Base-by-base conservation (phyloP, 2,797 vertebrate species). In the Pseudochirops cupreus region DNA sequence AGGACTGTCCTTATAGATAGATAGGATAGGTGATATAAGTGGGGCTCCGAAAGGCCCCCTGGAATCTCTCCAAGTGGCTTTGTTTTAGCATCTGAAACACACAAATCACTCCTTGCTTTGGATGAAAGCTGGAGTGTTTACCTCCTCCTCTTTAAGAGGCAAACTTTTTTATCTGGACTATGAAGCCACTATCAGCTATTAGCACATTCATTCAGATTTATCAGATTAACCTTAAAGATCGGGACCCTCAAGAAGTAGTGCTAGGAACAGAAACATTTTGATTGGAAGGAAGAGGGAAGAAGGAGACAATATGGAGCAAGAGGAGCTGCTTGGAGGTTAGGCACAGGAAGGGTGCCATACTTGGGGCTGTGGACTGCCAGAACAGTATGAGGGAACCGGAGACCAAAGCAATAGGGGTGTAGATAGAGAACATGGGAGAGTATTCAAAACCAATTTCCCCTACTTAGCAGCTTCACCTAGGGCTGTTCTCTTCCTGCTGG, bases 1-100 rank as follows among this genome's bases (percentile, higher is more conserved):
- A 82, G 90, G 55, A 91, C 89, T 29, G 91, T 95, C 26, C 39
- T 93, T 56, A 92, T 5, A 58, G 24, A 74, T 94, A 91, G 67
- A 57, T 57, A 91, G 93, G 96, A 96, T 53, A 93, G 5, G 62
- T 74, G 46, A 1, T 50, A 56, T 18, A 28, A 50, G 55, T 67
- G 46, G n/a, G 16, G 46, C 6, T 58, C 53, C 94, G 82, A 67
- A 67, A 92, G 74, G 13, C n/a, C 57, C 93, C 56, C 46, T 93
- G n/a, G 92, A 18, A 93, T 87, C 50, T 31, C 11, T 4, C 2
- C 29, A 26, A 90, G 5, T 46, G n/a, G 9, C 39, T 54, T 93
- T 93, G 33, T 55, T 58, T 54, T n/a, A 52, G 10, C 21, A 46
- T 53, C 50, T 92, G 10, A 39, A 26, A 46, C 62, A 91, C 21